Base-by-base conservation (phyloP, 2,888 invertebrate genomes). In the Orchesella flavescens region DNA sequence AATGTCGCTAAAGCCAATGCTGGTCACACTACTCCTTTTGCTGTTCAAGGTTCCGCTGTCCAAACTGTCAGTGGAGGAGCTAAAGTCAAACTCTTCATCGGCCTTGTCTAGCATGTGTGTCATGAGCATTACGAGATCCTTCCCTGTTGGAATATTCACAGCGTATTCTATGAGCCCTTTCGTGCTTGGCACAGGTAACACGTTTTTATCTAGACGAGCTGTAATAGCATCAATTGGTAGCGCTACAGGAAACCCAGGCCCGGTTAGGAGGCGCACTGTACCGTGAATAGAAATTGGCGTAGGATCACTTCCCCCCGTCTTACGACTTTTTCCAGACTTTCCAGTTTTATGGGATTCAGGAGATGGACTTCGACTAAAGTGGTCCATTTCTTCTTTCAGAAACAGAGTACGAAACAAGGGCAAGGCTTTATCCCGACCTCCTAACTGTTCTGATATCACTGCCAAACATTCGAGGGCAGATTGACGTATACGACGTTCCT, bases 401-500 rank as follows among this genome's bases (percentile, higher is more conserved):
- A 84, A 76, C 19, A 81, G 46, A 7, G 57, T 55, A 10, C 77
- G 76, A 44, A 84, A 84, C 19, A 72, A n/a, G 9, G 84, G 81
- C n/a, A 77, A 21, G 1, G 81, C 81, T 23, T 69, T 73, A 10
- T 81, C 81, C 3, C 81, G 81, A n/a, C 72, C 84, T 21, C 72
- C 84, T 21, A 84, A 49, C 13, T 77, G 77, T 15, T 95, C 94
- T 1, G 94, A 94, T 61, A 96, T 90, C 43, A 94, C 93, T 0
- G 96, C 94, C 68, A 96, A 90, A 46, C 94, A 93, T 90, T 96
- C 96, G 74, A 96, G 92, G 80, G 92, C 94, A 85, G 93, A 96
- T 91, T 93, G 96, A 89, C 93, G 93, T 85, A 94, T 96, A 88
- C 93, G 93, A 89, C 93, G 93, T 88, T 94, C 95, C 87, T 92